phyloP scores from a whole-genome alignment of 2,797 vertebrate genomes.

The Philypnodon macrostomus region DNA sequence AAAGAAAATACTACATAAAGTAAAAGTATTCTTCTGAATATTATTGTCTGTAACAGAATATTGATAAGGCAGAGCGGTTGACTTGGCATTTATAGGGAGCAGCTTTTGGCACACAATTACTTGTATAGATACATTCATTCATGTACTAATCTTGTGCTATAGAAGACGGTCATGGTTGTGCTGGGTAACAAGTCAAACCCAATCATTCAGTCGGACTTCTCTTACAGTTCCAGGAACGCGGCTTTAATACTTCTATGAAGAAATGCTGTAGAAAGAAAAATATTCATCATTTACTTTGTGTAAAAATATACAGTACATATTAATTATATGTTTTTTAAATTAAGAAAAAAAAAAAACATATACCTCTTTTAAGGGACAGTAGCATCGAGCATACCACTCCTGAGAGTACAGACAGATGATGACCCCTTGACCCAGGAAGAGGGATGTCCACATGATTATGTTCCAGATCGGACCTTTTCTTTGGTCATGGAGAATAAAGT shows the following conservation, averaged over 20 bases:
- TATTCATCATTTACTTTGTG: too few species aligned
- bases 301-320: too few species aligned
- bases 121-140: constrained; percentile 19
- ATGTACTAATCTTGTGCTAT: constrained; percentile 29
- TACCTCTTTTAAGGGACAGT: constrained; percentile 88
- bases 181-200: too few species aligned
- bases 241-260: constrained; percentile 85
- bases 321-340: too few species aligned
- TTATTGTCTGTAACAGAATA: constrained; percentile 35
- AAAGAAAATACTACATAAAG: constrained; percentile 33
- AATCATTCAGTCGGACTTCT: constrained; percentile 25
- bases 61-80: constrained; percentile 49
- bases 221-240: constrained; percentile 91
- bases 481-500: constrained; percentile 91
- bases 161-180: too few species aligned
- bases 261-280: constrained; percentile 76
- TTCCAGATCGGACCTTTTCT: constrained; percentile 96
- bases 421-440: constrained; percentile 91
- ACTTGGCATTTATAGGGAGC: constrained; percentile 23
- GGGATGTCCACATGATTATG: constrained; percentile 91
- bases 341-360: not conserved
- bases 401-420: constrained; percentile 93
- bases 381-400: constrained; percentile 93
- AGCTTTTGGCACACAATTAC: constrained; percentile 28
- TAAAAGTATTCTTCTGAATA: constrained; percentile 12